Base-by-base conservation (phyloP, 2,797 vertebrate species). In the Coregonus ussuriensis region DNA sequence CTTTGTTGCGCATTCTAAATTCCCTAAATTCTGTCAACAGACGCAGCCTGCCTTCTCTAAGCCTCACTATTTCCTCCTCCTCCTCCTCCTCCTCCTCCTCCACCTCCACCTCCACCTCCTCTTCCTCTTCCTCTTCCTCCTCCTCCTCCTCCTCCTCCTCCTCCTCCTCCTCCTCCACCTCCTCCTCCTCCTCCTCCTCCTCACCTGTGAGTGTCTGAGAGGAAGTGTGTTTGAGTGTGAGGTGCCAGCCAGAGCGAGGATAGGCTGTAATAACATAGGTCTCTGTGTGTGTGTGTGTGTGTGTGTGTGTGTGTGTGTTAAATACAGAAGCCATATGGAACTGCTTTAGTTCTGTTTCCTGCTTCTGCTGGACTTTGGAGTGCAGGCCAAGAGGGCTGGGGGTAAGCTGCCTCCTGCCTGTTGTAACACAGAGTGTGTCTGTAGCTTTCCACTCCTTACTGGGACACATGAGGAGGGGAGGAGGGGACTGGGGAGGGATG, bases 251-350 rank as follows among this genome's bases (percentile, higher is more conserved):
- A 47, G 79, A 81, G 79, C 87, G 88, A 80, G 72, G 77, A 9
- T 89, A 88, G 90, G 89, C 89, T 91, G 90, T 87, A 13, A 47
- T 47, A 47, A 13, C 9, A 47, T 13, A 47, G 41, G 41, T 13
- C 41, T 11, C 41, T 47, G 0, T 47, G 7, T 41, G 37, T 41
- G 37, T 37, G 6, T 37, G 37, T 37, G 37, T 37, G 35, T 35
- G 35, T 35, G 35, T 35, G 35, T 37, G 35, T 6, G 35, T 41
- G 41, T 47, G 2, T 47, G 41, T 47, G 9, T 47, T 47, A 47
- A 91, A 93, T 86, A 90, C 89, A 87, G 79, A 56, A 72, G 75
- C 92, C 90, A 93, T 93, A 91, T 92, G 92, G 91, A 92, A 91
- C 88, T 90, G 91, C 79, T 93, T 92, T 90, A 88, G 77, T 77